Evolutionary conservation across 2,797 vertebrate species (phyloP), one percentile per base, ranked within the genome.

Genomic region (Betta splendens): DNA sequence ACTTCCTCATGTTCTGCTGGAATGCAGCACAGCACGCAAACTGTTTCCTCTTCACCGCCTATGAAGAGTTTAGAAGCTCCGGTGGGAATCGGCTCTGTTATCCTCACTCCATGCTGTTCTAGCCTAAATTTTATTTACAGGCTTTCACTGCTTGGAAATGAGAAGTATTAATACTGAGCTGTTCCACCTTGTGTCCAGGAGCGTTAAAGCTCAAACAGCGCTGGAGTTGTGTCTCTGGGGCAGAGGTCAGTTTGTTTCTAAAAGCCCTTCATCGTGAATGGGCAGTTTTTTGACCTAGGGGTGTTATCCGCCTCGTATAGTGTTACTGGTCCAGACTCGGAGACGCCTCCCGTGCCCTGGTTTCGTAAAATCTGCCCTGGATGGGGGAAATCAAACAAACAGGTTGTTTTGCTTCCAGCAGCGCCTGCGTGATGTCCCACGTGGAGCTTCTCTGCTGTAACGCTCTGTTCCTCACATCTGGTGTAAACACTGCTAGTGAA

Each of bases 271-370:
- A 28, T 52, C 32, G 17, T 48, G 38, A 65, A 66, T 33, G 38
- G 69, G 69, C 25, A 56, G 50, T 35, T 22, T 25, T 46, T 49
- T 60, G 53, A 75, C 65, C 47, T 3, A 45, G 51, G 84, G 87
- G 81, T 56, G 83, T 85, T 74, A 43, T 63, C 63, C 12, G 5
- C 7, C 43, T 4, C 1, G 15, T 33, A 11, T 22, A 20, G 11
- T 44, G 33, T 57, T 49, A 91, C 87, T 91, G 90, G 91, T 52
- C 65, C 48, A 53, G 64, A 36, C 46, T 3, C 28, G 76, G 81
- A 37, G 52, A 79, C 86, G 79, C 85, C 85, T 84, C 78, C 71
- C 11, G 9, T 6, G 43, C 36, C 59, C 10, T 0, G 23, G 44
- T 57, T 51, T 59, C 50, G 7, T 42, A 36, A 64, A 70, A 64